These are phyloP conservation scores for Cantharis rustica DNA, from an alignment of 2,888 invertebrate species.

Conservation along the genomic window DNA sequence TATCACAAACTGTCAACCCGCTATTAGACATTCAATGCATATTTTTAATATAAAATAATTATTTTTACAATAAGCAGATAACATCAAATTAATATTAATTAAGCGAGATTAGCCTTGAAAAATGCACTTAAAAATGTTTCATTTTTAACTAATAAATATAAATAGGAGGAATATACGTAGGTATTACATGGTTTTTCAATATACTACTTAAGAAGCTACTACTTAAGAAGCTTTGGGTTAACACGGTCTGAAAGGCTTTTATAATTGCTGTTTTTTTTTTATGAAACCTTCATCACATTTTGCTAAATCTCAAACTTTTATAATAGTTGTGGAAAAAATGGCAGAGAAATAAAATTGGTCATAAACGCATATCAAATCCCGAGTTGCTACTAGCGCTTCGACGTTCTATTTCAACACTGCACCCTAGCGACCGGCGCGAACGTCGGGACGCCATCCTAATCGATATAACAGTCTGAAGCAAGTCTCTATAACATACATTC, in stretches of 20 bases:
- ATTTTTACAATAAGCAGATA: background rate
- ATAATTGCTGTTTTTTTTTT: background rate
- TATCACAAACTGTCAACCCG: background rate
- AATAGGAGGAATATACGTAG: background rate
- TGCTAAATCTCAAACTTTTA: background rate
- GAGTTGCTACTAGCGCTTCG: slow-evolving; percentile 36
- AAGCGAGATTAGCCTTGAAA: background rate
- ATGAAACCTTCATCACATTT: background rate
- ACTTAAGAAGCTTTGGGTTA: background rate
- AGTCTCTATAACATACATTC: slow-evolving; percentile 45
- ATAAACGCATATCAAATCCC: slow-evolving; percentile 26
- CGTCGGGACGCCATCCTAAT: slow-evolving; percentile 48
- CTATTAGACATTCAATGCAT: background rate
- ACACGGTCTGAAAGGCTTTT: background rate
- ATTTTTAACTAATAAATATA: background rate
- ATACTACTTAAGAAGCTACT: background rate
- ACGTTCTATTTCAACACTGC: slow-evolving; percentile 41
- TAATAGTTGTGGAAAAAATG: background rate
- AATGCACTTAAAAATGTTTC: background rate
- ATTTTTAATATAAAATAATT: background rate
- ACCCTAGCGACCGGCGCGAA: slow-evolving; percentile 46
- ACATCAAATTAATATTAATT: background rate
- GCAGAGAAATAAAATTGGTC: slow-evolving; percentile 14
- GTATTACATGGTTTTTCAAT: background rate
- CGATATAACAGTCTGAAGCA: slow-evolving; percentile 53